Evolutionary conservation across 2,888 invertebrate species (phyloP).

Genomic region (Ametastegia equiseti): DNA sequence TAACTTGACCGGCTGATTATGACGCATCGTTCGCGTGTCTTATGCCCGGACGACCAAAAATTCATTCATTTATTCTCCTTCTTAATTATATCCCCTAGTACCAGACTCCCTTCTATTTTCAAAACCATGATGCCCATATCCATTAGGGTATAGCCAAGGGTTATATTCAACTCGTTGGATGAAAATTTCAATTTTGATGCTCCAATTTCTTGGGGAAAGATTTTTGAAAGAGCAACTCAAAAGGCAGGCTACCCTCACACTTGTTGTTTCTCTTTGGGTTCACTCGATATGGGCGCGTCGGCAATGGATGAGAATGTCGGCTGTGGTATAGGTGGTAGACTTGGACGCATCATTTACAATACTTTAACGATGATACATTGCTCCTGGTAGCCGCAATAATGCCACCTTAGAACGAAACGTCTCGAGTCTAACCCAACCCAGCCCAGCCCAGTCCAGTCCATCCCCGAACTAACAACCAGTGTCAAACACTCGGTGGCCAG

Average conservation of each 20-base stretch:
- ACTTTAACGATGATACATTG: constrained; percentile 70
- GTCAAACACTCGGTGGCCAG: constrained; percentile 31
- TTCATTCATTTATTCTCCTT: constrained; percentile 12
- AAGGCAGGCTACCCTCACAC: neutral
- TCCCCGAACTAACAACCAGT: constrained; percentile 33
- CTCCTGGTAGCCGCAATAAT: constrained; percentile 55
- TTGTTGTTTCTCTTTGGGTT: neutral
- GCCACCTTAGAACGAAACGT: constrained; percentile 45
- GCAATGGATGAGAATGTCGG: constrained; percentile 4
- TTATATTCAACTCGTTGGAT: no score
- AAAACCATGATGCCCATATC: no score
- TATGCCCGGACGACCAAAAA: neutral
- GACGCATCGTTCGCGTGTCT: constrained; percentile 62
- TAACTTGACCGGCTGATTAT: constrained; percentile 76
- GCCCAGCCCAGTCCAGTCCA: constrained; percentile 27
- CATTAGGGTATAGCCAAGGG: no score
- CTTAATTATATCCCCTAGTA: neutral
- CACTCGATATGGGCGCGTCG: constrained; percentile 23
- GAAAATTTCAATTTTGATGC: no score
- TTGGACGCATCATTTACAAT: constrained; percentile 61
- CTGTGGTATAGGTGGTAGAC: constrained; percentile 13
- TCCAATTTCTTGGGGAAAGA: no score
- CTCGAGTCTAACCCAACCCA: constrained; percentile 26
- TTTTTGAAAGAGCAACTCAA: neutral
- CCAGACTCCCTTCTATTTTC: no score